These are phyloP conservation scores for Ylistrum balloti DNA, from an alignment of 1,140 invertebrate species.

Conservation along the genomic window DNA sequence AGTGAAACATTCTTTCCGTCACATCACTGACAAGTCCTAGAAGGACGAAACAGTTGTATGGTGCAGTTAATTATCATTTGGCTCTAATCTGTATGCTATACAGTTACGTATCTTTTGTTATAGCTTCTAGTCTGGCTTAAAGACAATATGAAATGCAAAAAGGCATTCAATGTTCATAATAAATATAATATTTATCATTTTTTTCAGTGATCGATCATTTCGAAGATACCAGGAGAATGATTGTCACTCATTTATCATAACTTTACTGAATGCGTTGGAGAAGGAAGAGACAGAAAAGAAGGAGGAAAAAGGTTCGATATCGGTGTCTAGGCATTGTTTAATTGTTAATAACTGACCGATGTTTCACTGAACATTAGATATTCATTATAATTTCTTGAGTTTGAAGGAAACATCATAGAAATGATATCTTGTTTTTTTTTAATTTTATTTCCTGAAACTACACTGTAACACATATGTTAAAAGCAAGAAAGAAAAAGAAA, in stretches of 20 bases:
- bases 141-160: no score
- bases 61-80: no score
- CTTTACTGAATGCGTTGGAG: background rate
- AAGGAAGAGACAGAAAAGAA: background rate
- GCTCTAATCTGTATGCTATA: no score
- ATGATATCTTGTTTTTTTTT: background rate
- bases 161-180: no score
- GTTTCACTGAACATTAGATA: background rate
- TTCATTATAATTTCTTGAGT: background rate
- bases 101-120: no score
- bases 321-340: no score
- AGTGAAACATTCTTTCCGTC: no score
- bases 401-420: no score
- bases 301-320: background rate
- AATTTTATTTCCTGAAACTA: background rate
- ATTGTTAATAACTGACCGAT: background rate
- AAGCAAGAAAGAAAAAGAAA: background rate
- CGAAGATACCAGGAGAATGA: slow-evolving; percentile 13
- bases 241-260: background rate
- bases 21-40: no score
- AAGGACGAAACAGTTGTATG: no score
- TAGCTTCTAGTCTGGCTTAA: no score
- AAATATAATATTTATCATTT: no score
- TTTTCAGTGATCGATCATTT: background rate
- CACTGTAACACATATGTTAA: background rate